Base-by-base conservation (phyloP, 2,888 invertebrate species). In the Mermis nigrescens region DNA sequence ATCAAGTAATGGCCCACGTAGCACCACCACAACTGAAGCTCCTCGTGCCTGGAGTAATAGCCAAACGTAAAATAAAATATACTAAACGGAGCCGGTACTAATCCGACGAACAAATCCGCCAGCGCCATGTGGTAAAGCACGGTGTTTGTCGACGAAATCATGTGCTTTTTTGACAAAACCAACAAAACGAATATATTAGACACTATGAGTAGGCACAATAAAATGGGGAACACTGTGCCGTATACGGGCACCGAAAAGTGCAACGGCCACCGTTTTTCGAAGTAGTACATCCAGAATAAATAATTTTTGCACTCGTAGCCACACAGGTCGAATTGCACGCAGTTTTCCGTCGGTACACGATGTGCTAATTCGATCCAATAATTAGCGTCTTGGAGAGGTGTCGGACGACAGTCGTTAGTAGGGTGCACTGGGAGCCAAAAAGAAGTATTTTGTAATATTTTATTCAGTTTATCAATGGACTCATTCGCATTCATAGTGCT, bases 81-180 rank as follows among this genome's bases (percentile, higher is more conserved):
- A 55, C 89, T 82, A 82, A 87, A 88, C 0, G 89, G 89, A 0
- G 88, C 83, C 0, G 89, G 88, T 70, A 88, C 84, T 57, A 88
- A 79, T 69, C 89, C 83, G 0, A 91, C 92, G 73, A 90, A 82
- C 82, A 90, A 85, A 76, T 92, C 92, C 66, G 88, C 87, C 2
- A 92, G 79, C 0, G 92, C 91, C 89, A 92, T 92, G n/a, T 85
- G 86, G 81, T 88, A 83, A 1, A 91, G 80, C 1, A 90, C 85
- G n/a, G 84, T 81, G 75, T 90, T 90, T 2, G 90, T 90, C 0
- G 90, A 88, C 0, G 86, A 86, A 31, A 85, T 75, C 91, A 92
- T 91, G 74, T 90, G 88, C 38, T 84, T 80, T 65, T 87, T 85
- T 60, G 86, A 83, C 32, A 92, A 78, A 0, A 92, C 90, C 38